Conservation (phyloP, 2,888 invertebrate genomes). For the Idaea aversata region DNA sequence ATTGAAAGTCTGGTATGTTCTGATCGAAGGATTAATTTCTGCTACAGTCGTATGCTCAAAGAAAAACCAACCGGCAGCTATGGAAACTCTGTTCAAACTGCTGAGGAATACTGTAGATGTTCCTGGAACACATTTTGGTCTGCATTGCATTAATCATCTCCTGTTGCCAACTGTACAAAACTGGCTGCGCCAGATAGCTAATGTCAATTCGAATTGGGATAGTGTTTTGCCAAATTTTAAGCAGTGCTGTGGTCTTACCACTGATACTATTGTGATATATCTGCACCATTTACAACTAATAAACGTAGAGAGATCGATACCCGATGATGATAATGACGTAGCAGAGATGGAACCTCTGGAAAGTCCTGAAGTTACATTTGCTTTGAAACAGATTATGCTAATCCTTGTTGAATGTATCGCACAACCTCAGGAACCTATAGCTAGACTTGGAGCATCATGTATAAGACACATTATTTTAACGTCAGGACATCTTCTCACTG, state of each 20-base stretch:
- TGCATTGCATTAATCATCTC: constrained; percentile 95
- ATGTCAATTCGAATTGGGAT: constrained; percentile 86
- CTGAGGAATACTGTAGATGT: constrained; percentile 87
- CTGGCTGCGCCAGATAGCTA: constrained; percentile 90
- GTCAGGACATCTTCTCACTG: constrained; percentile 89
- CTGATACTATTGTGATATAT: constrained; percentile 94
- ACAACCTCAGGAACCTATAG: constrained; percentile 93
- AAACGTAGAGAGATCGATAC: constrained; percentile 59
- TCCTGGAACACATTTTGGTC: constrained; percentile 93
- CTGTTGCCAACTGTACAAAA: constrained; percentile 95
- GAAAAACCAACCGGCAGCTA: constrained; percentile 91
- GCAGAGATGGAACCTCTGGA: constrained; percentile 78
- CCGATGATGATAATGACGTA: constrained; percentile 62
- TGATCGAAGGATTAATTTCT: constrained; percentile 92
- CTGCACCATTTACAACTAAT: constrained; percentile 87
- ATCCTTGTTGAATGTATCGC: constrained; percentile 95
- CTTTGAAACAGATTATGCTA: constrained; percentile 90
- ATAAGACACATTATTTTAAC: constrained; percentile 92
- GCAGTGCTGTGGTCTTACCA: constrained; percentile 95
- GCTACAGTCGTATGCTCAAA: constrained; percentile 92
- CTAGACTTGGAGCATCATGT: constrained; percentile 95
- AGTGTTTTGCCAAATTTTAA: constrained; percentile 93
- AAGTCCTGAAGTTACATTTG: constrained; percentile 82
- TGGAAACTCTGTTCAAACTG: constrained; percentile 93
- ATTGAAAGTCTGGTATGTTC: constrained; percentile 93